Conservation (phyloP, 2,888 invertebrate genomes). For the Habroteleia sp. region DNA sequence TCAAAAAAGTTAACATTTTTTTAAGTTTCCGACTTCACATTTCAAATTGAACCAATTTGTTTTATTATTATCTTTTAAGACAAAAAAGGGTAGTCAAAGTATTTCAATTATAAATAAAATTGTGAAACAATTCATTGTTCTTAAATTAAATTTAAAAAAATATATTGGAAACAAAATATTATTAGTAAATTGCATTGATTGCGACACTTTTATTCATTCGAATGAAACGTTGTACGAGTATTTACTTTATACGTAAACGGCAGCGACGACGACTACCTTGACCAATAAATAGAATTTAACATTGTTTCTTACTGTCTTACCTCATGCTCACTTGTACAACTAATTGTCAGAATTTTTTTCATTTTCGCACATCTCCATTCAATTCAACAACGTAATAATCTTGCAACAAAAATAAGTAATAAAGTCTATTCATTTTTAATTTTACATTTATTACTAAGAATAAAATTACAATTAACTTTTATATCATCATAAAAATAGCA, state of each 20-base stretch:
- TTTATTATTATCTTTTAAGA: too few species aligned
- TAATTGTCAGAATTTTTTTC: constrained; percentile 44
- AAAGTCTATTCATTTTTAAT: too few species aligned
- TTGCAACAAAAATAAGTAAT: too few species aligned
- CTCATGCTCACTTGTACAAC: constrained; percentile 32
- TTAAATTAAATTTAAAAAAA: too few species aligned
- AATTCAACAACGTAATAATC: too few species aligned
- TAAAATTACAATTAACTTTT: too few species aligned
- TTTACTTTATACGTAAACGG: constrained; percentile 59
- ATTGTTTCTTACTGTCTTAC: constrained; percentile 58
- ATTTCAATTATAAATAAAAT: not conserved
- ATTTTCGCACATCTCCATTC: constrained; percentile 22
- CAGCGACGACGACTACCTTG: constrained; percentile 68
- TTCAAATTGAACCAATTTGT: too few species aligned
- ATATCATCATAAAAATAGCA: too few species aligned
- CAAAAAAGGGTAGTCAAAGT: too few species aligned
- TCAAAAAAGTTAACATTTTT: too few species aligned
- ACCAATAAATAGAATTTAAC: constrained; percentile 72
- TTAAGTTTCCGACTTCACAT: too few species aligned
- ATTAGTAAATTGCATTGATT: constrained; percentile 65
- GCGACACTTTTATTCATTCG: constrained; percentile 69
- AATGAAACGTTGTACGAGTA: constrained; percentile 60
- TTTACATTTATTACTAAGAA: too few species aligned
- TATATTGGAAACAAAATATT: constrained; percentile 22
- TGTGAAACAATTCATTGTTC: not conserved